Evolutionary conservation across 2,888 invertebrate genomes (phyloP), one percentile per base, ranked within the genome.

Genomic region (Drepanosiphum platanoidis): DNA sequence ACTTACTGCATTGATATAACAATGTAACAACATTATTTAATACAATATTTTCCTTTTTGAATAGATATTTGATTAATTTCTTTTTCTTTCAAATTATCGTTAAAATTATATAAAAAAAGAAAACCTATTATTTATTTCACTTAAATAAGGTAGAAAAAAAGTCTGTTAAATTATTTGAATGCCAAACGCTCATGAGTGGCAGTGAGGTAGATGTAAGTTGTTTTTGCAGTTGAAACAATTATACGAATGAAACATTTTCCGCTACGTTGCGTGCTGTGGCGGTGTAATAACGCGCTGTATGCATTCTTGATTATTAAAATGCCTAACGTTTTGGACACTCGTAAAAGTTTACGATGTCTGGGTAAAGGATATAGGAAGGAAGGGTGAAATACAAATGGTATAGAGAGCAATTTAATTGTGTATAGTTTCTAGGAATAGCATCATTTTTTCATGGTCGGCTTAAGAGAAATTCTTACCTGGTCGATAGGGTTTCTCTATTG

Each of bases 251-350:
- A 75, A 66, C 74, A 13, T 75, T 75, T 84, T 84, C 84, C 84
- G 58, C 68, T 84, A 68, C 66, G 84, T 75, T 75, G 75, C 84
- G 75, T 75, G 75, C 22, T 64, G 75, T 68, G 30, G 36, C 22
- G 27, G 75, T 52, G 68, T 52, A 84, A 75, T 83, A 82, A 82
- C 58, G 39, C 58, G 32, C n/a, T 30, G 61, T 82, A 61, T 74
- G 82, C 42, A 74, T 84, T 75, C 52, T 75, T 68, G 84, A 75
- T 75, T 75, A 75, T 84, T 84, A 84, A 84, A 84, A 84, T 36
- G 64, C 34, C 68, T 52, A 39, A 58, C 79, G 68, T 68, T 80
- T 80, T 64, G 82, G 82, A 72, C 72, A 52, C 84, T 84, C 84
- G 68, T 84, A 84, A 84, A 84, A 84, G 68, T 84, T 84, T 75